Evolutionary conservation across 2,888 invertebrate species (phyloP), one percentile per base, ranked within the genome.

Genomic region (Pollenia labialis): DNA sequence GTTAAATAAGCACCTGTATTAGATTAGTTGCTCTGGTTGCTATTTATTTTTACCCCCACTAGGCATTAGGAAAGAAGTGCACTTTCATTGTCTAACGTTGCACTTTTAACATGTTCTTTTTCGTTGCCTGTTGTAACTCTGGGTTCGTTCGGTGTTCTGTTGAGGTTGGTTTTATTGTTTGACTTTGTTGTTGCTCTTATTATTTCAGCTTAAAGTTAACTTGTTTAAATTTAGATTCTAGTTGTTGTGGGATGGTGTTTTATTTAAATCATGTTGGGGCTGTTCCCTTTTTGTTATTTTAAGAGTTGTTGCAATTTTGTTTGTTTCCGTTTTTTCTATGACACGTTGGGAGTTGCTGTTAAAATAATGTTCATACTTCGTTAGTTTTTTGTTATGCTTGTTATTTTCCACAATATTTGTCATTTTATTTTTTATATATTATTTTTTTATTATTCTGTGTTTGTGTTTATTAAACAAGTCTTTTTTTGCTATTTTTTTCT

Each of bases 371-470:
- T 86, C 80, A 83, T 66, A 71, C 71, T 84, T 74, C 60, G 66
- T 64, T 68, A 77, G 44, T 42, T 56, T 83, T 74, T 50, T 64
- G 69, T 74, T 74, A 46, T 16, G 48, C 12, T 69, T 64, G 62
- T 75, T 75, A 16, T 72, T 81, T 68, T 44, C 46, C 60, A 74
- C 84, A 74, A 84, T 84, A 77, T 84, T 87, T 81, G 74, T 84
- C 62, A 79, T 87, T 16, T 52, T n/a, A n/a, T n/a, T n/a, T 69
- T 66, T 62, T 48, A 6, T 32, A 6, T 32, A 4, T 32, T 32
- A 4, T 32, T 32, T 32, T 32, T 4, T 2, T 32, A 0, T 32
- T 32, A 32, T 3, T 74, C 14, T 11, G 23, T 23, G 1, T 40
- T 81, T 23, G 44, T 60, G 8, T 66, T 76, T 60, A 44, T 64